These are phyloP conservation scores for Drosophila crucigera DNA, from an alignment of 2,888 invertebrate genomes.

Conservation along the genomic window DNA sequence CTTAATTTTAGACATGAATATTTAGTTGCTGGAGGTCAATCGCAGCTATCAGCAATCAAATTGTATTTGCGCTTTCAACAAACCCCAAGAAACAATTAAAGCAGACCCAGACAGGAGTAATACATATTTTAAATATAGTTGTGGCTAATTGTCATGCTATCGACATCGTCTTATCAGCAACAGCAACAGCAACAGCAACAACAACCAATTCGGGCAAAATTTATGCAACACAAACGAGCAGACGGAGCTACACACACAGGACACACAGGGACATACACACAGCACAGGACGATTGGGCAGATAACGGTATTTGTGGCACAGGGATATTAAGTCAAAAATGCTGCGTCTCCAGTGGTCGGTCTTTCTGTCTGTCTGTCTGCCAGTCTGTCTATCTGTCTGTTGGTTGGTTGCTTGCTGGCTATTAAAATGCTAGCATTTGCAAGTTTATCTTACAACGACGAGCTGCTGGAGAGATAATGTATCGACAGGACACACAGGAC, in stretches of 20 bases:
- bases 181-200: conserved; percentile 39
- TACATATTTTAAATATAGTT: conserved; percentile 65
- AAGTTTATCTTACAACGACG: conserved; percentile 69
- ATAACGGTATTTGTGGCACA: conserved; percentile 45
- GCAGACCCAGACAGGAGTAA: conserved; percentile 28
- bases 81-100: conserved; percentile 72
- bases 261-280: conserved; percentile 17
- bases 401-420: conserved; percentile 42
- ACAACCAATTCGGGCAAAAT: conserved; percentile 70
- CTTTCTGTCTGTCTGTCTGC: neutral
- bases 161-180: conserved; percentile 70
- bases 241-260: conserved; percentile 31
- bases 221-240: conserved; percentile 67
- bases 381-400: neutral
- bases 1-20: neutral
- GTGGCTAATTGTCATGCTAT: conserved; percentile 77
- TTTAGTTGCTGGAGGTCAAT: conserved; percentile 15
- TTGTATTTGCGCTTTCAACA: conserved; percentile 70
- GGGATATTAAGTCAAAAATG: conserved; percentile 75
- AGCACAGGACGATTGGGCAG: conserved; percentile 33
- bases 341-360: conserved; percentile 47
- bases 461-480: conserved; percentile 61
- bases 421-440: conserved; percentile 82
- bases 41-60: conserved; percentile 61
- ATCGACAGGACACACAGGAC: conserved; percentile 60